Conservation (phyloP, 37 sponge, comb jelly and placozoan genomes). For the Beroe forskalii region DNA sequence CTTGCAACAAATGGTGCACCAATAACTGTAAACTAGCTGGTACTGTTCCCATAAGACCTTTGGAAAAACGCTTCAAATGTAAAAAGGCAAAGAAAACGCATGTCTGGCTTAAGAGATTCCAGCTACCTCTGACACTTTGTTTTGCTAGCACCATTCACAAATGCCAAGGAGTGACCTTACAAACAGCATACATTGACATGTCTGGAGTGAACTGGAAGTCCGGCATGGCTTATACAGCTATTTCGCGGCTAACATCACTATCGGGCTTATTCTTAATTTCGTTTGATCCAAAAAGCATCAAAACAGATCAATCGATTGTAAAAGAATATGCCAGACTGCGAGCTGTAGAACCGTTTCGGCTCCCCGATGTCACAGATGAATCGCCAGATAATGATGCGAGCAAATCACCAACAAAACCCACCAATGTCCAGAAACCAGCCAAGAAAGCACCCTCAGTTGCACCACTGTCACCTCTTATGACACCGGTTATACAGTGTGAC, state of each 20-base stretch:
- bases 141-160: not conserved
- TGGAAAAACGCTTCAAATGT: not conserved
- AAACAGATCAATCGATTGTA: not conserved
- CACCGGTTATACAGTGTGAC: not conserved
- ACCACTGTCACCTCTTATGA: not conserved
- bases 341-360: not conserved
- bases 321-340: not conserved
- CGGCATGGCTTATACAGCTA: slow-evolving; percentile 56
- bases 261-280: not conserved
- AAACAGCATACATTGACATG: not conserved
- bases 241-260: not conserved
- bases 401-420: not conserved
- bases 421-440: not conserved
- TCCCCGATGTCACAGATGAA: not conserved
- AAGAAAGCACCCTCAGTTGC: not conserved
- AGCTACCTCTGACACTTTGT: not conserved
- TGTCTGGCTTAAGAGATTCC: not conserved
- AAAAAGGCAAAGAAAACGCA: not conserved
- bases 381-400: not conserved
- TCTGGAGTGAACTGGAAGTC: not conserved
- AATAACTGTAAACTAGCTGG: not conserved
- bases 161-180: not conserved
- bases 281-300: not conserved
- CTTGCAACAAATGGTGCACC: not conserved
- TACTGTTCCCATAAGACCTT: slow-evolving; percentile 10